These are phyloP conservation scores for Tetragonula carbonaria DNA, from an alignment of 2,888 invertebrate genomes.

Conservation along the genomic window DNA sequence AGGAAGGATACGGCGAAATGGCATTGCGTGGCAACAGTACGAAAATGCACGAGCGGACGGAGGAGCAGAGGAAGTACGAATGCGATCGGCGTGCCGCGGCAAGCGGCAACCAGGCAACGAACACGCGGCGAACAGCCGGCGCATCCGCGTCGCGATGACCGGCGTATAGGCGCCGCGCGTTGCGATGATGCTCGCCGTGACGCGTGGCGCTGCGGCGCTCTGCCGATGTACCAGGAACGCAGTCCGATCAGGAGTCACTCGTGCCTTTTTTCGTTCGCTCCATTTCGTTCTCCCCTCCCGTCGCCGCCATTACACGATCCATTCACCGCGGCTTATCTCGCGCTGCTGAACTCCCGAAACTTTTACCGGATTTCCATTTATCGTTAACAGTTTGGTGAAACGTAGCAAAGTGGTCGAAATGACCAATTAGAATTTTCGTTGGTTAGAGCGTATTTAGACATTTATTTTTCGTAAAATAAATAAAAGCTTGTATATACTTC, in stretches of 20 bases:
- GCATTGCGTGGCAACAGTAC: background rate
- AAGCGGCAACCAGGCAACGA: background rate
- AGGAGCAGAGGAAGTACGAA: conserved; percentile 38
- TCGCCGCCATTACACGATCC: background rate
- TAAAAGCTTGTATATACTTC: too few species aligned
- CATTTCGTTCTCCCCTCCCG: background rate
- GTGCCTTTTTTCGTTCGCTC: conserved; percentile 9
- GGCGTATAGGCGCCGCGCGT: conserved; percentile 80
- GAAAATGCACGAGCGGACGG: background rate
- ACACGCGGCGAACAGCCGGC: conserved; percentile 42
- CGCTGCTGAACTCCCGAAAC: background rate
- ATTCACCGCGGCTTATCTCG: background rate
- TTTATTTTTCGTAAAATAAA: too few species aligned
- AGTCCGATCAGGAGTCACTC: conserved; percentile 56
- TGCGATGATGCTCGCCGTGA: conserved; percentile 82
- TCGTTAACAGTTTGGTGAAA: too few species aligned
- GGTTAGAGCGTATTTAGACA: too few species aligned
- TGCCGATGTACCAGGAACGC: conserved; percentile 76
- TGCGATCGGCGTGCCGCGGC: background rate
- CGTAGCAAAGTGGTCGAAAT: too few species aligned
- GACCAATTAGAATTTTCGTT: too few species aligned
- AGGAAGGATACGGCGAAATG: background rate
- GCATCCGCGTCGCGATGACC: conserved; percentile 76
- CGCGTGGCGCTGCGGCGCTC: conserved; percentile 83
- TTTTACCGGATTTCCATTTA: background rate